Base-by-base conservation (phyloP, 2,888 invertebrate genomes). In the Neria commutata region DNA sequence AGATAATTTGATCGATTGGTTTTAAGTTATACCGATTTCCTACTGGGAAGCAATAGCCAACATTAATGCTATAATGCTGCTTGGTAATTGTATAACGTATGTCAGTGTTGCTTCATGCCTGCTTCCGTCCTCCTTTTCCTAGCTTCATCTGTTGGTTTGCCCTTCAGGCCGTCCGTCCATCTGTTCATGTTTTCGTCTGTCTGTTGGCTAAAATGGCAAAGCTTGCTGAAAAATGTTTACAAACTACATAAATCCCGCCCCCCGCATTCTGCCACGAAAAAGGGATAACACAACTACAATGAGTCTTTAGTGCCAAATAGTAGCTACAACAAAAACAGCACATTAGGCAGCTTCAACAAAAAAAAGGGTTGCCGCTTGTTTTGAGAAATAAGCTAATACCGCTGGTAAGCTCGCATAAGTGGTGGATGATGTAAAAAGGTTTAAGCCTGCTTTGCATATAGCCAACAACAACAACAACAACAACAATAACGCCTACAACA, bases 271-370 rank as follows among this genome's bases (percentile, higher is more conserved):
- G 29, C 29, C 29, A 11, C 11, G 6, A 11, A 42, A 42, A 42
- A 42, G n/a, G 42, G 42, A 19, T 19, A 42, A 42, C n/a, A n/a
- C 42, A 42, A 42, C 42, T 42, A 42, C 42, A 42, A n/a, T 42
- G 42, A 42, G 17, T 21, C 42, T 42, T 42, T 14, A 37, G 37
- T n/a, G 37, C 37, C 21, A 14, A 42, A 4, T 14, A 17, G 21
- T 8, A 42, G 14, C 42, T 6, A 42, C 17, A 42, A 42, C 42
- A 4, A 42, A 42, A 17, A 6, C 4, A 5, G 21, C 17, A 42
- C 21, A 6, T n/a, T n/a, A 42, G 37, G 37, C 6, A 29, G 29
- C 11, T 19, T 11, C 17, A 19, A 42, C 42, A 6, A 42, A 5
- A 19, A 42, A 42, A 42, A 42, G 21, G 42, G 42, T 42, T 17